phyloP scores from a whole-genome alignment of 2,888 invertebrate species.

The Tenthredo notha region DNA sequence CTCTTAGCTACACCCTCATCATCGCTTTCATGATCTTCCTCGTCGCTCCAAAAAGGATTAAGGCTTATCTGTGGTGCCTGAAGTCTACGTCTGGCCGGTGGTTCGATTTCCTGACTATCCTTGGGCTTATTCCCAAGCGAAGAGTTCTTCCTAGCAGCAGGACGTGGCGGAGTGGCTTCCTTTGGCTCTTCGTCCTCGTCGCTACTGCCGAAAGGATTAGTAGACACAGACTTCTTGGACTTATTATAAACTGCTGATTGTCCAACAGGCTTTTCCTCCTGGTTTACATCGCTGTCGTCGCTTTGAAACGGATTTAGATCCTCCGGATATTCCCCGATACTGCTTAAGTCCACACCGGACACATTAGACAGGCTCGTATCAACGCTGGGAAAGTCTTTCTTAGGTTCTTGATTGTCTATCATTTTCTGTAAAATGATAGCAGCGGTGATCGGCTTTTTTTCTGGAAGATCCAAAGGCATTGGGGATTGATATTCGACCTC shows the following conservation, averaged over 20 bases:
- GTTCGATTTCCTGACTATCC: constrained; percentile 66
- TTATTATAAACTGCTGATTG: constrained; percentile 38
- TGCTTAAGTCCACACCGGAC: constrained; percentile 62
- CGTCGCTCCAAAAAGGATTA: constrained; percentile 89
- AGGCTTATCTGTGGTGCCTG: constrained; percentile 80
- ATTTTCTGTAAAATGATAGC: constrained; percentile 45
- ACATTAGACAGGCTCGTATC: constrained; percentile 58
- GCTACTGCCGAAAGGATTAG: constrained; percentile 87
- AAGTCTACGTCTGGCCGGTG: constrained; percentile 70
- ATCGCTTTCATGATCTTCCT: constrained; percentile 83
- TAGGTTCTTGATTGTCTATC: constrained; percentile 33
- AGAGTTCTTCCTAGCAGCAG: constrained; percentile 66
- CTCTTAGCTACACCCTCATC: constrained; percentile 72
- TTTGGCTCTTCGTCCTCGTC: constrained; percentile 81
- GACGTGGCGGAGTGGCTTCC: constrained; percentile 74
- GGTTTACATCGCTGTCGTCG: constrained; percentile 84
- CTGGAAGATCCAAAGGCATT: constrained; percentile 4
- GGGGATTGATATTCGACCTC: constrained; percentile 5
- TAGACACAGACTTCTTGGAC: constrained; percentile 64
- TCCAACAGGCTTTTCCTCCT: constrained; percentile 73
- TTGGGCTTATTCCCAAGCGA: constrained; percentile 57
- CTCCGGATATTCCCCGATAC: constrained; percentile 83
- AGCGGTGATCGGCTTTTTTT: constrained; percentile 19
- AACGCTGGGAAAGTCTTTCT: neutral
- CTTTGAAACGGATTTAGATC: constrained; percentile 92